Base-by-base conservation (phyloP, 2,113 vertebrate genomes). In the Himantopus leucocephalus region DNA sequence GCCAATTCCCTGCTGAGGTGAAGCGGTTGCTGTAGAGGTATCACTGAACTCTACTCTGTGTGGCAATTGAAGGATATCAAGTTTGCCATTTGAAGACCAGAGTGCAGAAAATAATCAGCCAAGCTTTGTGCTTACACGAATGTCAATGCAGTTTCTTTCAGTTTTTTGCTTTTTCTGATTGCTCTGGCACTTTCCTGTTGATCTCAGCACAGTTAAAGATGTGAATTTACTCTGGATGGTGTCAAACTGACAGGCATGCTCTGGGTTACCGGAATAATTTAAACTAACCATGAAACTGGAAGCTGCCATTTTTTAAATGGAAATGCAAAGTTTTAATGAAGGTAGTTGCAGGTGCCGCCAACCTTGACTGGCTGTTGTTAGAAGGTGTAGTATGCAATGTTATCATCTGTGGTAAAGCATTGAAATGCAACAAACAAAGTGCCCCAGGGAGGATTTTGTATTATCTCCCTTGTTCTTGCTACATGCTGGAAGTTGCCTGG, bases 121-220 rank as follows among this genome's bases (percentile, higher is more conserved):
- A 18, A 34, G 39, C 67, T 34, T 21, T 29, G 21, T 10, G 37
- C 70, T 52, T 24, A 12, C 20, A 5, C 3, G 34, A n/a, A 15
- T 0, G 6, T 10, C 24, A 26, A 0, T 1, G 23, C 64, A 9
- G 30, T 4, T 30, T 24, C 3, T 6, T 7, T 17, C 45, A 18
- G 52, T 34, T 15, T 43, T 59, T 26, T 15, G 29, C 72, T 68
- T 50, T 18, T 48, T 52, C 53, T 12, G 16, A 14, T 18, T 53
- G 81, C 60, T 58, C 53, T 76, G 77, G 37, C 11, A 5, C 63
- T 48, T 72, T 8, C 22, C 68, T 8, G n/a, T 52, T 53, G 62
- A n/a, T 60, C 41, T 72, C 56, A 27, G 52, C 58, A 9, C 53
- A 37, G 53, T 23, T 35, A 26, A 43, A 68, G 53, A 8, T 59